Base-by-base conservation (phyloP, 2,888 invertebrate genomes). In the Amphipoea oculea region DNA sequence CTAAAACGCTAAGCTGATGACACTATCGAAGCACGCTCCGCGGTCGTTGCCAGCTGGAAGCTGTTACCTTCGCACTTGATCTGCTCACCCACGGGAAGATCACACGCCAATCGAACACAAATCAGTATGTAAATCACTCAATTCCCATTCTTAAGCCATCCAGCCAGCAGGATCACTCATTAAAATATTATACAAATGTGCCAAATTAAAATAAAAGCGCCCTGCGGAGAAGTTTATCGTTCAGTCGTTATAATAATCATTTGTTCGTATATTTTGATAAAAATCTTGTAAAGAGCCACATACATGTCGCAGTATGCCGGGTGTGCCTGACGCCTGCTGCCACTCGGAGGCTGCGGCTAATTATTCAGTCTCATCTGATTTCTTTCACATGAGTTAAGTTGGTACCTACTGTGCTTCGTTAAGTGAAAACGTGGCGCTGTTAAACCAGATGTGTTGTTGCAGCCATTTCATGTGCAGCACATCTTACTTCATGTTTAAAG, bases 201-300 rank as follows among this genome's bases (percentile, higher is more conserved):
- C 83, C 77, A 80, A 81, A 81, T 82, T 76, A 86, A 85, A 83
- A 86, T 83, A 82, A 80, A 79, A 85, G 77, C 79, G n/a, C 86
- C 89, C 89, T 82, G 89, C 76, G 45, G 89, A 72, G 88, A 77
- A 57, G n/a, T 82, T 88, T 83, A 88, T 78, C 62, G 77, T 36
- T 76, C 40, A 36, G 54, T 76, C 77, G 77, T 82, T 65, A 86
- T 79, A 83, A 88, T 89, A 81, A 76, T 54, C 69, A 86, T 81
- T 79, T 82, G 74, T 80, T 70, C 67, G 63, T 73, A 82, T 79
- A 77, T 75, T 75, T 88, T 83, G 83, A 85, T 81, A 81, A 81
- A 54, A 77, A 77, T 86, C 69, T 75, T 71, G 65, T 76, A 74
- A 69, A 79, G 68, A 67, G 9, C 77, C 72, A 79, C 73, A 70